These are phyloP conservation scores for Gnathochromis pfefferi DNA, from an alignment of 2,113 vertebrate species.

Conservation along the genomic window DNA sequence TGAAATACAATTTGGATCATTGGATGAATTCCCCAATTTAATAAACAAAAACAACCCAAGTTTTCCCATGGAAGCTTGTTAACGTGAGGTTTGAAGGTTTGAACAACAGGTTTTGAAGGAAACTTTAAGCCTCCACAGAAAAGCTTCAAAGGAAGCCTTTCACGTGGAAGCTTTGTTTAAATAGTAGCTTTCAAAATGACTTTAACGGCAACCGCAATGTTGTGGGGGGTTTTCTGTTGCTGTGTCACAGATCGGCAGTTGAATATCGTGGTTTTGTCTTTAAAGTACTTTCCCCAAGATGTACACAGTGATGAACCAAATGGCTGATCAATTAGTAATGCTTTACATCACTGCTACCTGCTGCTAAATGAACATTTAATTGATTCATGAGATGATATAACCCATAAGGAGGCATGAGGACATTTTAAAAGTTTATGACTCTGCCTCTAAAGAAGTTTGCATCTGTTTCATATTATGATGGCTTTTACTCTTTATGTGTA, in stretches of 20 bases:
- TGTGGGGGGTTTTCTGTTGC: background rate
- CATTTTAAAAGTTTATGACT: background rate
- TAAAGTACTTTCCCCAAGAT: background rate
- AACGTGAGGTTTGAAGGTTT: background rate
- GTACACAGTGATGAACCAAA: background rate
- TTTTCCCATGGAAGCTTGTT: background rate
- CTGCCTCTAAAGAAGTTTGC: background rate
- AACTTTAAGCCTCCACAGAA: background rate
- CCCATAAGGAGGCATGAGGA: background rate
- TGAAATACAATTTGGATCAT: background rate
- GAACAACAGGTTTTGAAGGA: background rate
- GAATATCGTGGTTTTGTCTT: background rate
- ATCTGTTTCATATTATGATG: background rate
- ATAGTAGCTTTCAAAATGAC: background rate
- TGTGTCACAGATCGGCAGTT: background rate
- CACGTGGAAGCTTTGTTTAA: background rate
- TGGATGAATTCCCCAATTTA: background rate
- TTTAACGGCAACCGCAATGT: background rate
- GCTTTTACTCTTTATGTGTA: background rate
- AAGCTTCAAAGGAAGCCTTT: background rate
- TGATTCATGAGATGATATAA: background rate
- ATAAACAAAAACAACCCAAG: background rate
- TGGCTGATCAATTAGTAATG: background rate
- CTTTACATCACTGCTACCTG: background rate
- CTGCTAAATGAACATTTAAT: background rate